These are phyloP conservation scores for Popillia japonica DNA, from an alignment of 1,140 invertebrate genomes.

Conservation along the genomic window DNA sequence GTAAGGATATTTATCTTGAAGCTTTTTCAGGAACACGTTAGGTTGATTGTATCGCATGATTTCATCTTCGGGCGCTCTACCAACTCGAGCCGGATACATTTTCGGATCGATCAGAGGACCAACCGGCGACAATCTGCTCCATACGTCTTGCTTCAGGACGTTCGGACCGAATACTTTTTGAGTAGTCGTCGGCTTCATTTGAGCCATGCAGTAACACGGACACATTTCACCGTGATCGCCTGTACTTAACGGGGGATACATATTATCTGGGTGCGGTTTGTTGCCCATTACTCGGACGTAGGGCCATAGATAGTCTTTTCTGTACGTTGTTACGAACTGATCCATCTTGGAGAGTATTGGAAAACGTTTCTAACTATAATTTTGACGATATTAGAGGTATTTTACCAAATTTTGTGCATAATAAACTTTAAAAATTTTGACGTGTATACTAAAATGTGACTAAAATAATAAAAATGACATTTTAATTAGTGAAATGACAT, in stretches of 20 bases:
- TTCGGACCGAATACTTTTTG: conserved; percentile 47
- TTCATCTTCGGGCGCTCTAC: conserved; percentile 62
- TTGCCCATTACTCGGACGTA: conserved; percentile 59
- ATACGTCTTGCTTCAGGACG: conserved; percentile 57
- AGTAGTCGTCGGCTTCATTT: conserved; percentile 30
- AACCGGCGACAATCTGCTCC: conserved; percentile 61
- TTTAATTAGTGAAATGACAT: too few relatives aligned
- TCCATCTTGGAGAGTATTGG: conserved; percentile 59
- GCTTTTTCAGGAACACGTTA: conserved; percentile 66
- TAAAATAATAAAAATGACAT: too few relatives aligned
- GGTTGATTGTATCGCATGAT: conserved; percentile 64
- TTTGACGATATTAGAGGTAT: conserved; percentile 34
- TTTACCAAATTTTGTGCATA: conserved; percentile 17
- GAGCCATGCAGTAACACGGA: conserved; percentile 45
- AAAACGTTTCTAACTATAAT: conserved; percentile 43
- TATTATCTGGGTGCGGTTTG: conserved; percentile 46
- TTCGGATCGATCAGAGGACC: conserved; percentile 68
- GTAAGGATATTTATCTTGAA: conserved; percentile 68
- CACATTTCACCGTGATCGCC: conserved; percentile 44
- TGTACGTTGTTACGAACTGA: conserved; percentile 67
- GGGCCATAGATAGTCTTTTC: conserved; percentile 68
- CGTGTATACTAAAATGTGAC: too few relatives aligned
- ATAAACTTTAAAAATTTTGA: conserved; percentile 1
- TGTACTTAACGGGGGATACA: conserved; percentile 37
- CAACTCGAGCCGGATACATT: conserved; percentile 65